Conservation (phyloP, 2,888 invertebrate genomes). For the Pheosia gnoma region DNA sequence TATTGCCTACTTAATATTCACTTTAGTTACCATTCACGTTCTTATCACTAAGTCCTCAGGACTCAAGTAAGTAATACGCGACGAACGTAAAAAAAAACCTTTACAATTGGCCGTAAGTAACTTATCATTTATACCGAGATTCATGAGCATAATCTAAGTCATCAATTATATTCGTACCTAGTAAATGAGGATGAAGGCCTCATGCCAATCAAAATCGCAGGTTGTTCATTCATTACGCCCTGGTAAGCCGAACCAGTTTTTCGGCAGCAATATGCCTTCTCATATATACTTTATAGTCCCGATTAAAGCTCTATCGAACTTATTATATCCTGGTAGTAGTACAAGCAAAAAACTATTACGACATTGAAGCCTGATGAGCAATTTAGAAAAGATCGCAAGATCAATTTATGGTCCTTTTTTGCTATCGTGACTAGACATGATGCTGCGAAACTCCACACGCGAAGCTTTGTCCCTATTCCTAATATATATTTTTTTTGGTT, state of each 20-base stretch:
- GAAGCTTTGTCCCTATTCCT: too few relatives aligned
- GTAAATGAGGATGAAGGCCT: not conserved
- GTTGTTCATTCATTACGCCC: not conserved
- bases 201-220: not conserved
- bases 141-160: not conserved
- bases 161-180: not conserved
- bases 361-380: constrained; percentile 23
- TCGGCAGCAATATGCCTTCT: too few relatives aligned
- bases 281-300: not conserved
- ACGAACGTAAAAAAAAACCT: too few relatives aligned
- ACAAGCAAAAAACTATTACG: not conserved
- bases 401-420: too few relatives aligned
- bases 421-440: too few relatives aligned
- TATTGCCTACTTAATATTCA: constrained; percentile 4
- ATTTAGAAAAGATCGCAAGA: constrained; percentile 4
- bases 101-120: not conserved
- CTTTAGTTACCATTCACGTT: not conserved
- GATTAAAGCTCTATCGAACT: constrained; percentile 6
- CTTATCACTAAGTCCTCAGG: not conserved
- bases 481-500: not conserved
- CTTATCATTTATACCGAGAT: not conserved
- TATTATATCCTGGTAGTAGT: constrained; percentile 6
- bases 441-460: too few relatives aligned
- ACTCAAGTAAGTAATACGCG: too few relatives aligned
- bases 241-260: not conserved